Base-by-base conservation (phyloP, 2,888 invertebrate genomes). In the Ophioninae sp. region DNA sequence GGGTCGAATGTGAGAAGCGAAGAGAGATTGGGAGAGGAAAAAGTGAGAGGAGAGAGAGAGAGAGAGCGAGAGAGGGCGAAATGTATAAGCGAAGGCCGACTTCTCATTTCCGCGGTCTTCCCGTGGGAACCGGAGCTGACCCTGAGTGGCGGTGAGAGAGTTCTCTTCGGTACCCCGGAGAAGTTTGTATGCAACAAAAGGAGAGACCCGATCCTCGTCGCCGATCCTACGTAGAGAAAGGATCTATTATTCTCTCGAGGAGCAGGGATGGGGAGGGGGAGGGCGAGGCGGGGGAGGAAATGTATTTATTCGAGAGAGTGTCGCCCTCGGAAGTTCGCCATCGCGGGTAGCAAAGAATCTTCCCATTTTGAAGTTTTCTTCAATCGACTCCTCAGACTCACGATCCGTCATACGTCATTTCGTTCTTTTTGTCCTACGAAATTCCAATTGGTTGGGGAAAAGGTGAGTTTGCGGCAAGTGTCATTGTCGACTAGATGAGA, bases 41-140 rank as follows among this genome's bases (percentile, higher is more conserved):
- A 57, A 65, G 67, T 50, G 17, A 50, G 50, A 50, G 6, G 62
- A 59, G 65, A 80, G 74, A 67, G 62, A 74, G 75, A 74, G 72
- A 67, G 65, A 57, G 57, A 69, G 73, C 62, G 50, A 76, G 50
- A 59, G 50, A 74, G 73, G 37, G 75, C 76, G 81, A 74, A 83
- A 84, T 78, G 50, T 64, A 72, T 70, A 76, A 73, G 64, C 81
- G 85, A 86, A 86, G 85, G 85, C 83, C 85, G 82, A 84, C 81
- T 84, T 86, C 79, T 79, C 77, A 86, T 86, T 86, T 86, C 83
- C 83, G 85, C 83, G 83, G 80, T 70, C 82, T 84, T 87, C 87
- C 87, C 87, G 87, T 87, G 87, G 86, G 87, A 87, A 87, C 83
- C 77, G 82, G 79, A 79, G 85, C 81, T 85, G 87, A 87, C 87